Conservation (phyloP, 2,113 vertebrate species). For the Embiotoca jacksoni region DNA sequence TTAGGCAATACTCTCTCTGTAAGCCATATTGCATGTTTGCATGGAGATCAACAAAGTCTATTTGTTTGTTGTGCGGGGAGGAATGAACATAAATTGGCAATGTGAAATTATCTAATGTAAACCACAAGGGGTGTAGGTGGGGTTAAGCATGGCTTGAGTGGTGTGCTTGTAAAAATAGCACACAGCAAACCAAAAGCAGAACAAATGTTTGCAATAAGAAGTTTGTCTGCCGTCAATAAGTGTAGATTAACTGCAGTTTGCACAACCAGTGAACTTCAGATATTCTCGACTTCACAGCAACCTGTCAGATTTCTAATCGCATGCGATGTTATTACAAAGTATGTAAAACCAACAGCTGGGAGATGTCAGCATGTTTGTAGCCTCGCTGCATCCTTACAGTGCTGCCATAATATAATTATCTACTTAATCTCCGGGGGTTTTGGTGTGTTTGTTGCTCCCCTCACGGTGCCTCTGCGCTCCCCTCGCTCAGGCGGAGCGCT, state of each 20-base stretch:
- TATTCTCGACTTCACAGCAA: slow-evolving; percentile 4
- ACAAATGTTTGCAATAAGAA: slow-evolving; percentile 16
- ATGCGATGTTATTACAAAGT: slow-evolving; percentile 33
- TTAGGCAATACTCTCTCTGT: slow-evolving; percentile 46
- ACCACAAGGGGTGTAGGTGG: slow-evolving; percentile 37
- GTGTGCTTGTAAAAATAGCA: slow-evolving; percentile 47
- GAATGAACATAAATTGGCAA: slow-evolving; percentile 47
- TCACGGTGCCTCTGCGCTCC: slow-evolving; percentile 29
- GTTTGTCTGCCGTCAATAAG: slow-evolving; percentile 12
- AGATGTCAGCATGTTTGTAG: slow-evolving; percentile 52
- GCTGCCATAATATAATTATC: slow-evolving; percentile 64
- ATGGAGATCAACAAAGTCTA: slow-evolving; percentile 53
- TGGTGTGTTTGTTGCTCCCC: slow-evolving; percentile 26
- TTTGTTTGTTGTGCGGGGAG: slow-evolving; percentile 51
- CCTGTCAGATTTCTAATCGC: slow-evolving; percentile 2
- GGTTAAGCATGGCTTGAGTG: slow-evolving; percentile 3
- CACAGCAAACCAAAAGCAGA: slow-evolving; percentile 26
- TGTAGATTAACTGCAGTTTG: slow-evolving; percentile 26
- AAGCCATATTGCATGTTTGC: slow-evolving; percentile 47
- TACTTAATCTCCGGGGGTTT: slow-evolving; percentile 58
- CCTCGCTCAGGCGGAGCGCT: slow-evolving; percentile 33
- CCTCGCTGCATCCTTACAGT: slow-evolving; percentile 34
- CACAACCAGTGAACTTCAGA: not conserved
- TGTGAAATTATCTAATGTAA: slow-evolving; percentile 44
- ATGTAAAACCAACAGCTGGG: slow-evolving; percentile 50